Conservation (phyloP, 1,140 invertebrate genomes). For the Choristoneura fumiferana region DNA sequence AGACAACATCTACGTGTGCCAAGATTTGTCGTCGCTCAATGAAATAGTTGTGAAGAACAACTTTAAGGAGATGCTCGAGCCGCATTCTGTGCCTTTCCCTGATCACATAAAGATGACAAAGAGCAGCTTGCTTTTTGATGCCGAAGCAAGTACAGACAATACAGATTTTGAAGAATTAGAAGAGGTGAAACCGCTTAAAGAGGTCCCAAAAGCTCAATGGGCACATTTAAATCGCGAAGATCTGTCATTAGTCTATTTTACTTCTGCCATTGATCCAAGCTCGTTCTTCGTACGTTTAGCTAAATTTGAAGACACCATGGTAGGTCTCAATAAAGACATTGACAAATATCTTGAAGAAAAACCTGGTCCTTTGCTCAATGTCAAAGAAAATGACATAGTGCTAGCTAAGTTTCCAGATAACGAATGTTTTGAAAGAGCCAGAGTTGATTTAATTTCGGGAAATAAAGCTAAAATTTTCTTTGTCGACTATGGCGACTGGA, state of each 20-base stretch:
- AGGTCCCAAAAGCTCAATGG: conserved; percentile 46
- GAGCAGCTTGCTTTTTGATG: conserved; percentile 31
- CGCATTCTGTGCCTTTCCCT: conserved; percentile 46
- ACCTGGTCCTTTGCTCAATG: conserved; percentile 28
- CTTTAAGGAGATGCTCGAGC: conserved; percentile 51
- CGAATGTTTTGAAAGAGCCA: conserved; percentile 54
- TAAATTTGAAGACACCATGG: conserved; percentile 56
- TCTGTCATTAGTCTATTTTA: conserved; percentile 50
- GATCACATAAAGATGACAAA: conserved; percentile 49
- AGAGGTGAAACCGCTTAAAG: conserved; percentile 26
- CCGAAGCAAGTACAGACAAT: conserved; percentile 21
- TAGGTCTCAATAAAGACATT: conserved; percentile 53
- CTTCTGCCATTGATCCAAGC: conserved; percentile 43
- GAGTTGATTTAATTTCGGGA: conserved; percentile 47
- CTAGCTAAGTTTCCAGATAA: conserved; percentile 66
- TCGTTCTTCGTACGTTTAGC: conserved; percentile 54
- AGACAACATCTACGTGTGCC: conserved; percentile 59
- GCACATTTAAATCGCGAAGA: conserved; percentile 57
- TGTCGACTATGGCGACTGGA: conserved; percentile 69
- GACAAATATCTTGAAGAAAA: conserved; percentile 46
- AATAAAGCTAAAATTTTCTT: conserved; percentile 66
- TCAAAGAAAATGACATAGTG: conserved; percentile 52
- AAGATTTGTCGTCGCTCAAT: conserved; percentile 49
- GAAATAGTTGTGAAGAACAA: conserved; percentile 52
- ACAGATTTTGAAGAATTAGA: conserved; percentile 20